A percentile compares a stretch with the other conserved stretches of the same genome.
These are phyloP conservation scores for Resseliella maxima DNA, from an alignment of 2,888 invertebrate genomes.

Conservation along the genomic window DNA sequence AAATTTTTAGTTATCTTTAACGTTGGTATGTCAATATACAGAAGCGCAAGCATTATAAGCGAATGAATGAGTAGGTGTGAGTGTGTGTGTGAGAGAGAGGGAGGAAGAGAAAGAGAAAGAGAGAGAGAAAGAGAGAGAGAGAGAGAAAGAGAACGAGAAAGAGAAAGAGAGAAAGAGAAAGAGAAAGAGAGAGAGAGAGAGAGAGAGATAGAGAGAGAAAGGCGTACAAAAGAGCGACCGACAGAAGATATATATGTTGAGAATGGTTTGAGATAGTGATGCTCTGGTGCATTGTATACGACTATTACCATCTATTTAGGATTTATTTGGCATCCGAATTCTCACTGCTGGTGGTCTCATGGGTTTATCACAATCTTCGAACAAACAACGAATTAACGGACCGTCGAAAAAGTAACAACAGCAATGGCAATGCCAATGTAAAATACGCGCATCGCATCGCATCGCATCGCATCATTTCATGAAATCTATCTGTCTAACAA, in stretches of 20 bases:
- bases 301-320: constrained; percentile 45
- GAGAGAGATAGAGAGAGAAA: background rate
- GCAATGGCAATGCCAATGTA: background rate
- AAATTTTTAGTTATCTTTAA: background rate
- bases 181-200: background rate
- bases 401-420: background rate
- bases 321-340: constrained; percentile 46
- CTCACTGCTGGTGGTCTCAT: constrained; percentile 47
- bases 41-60: background rate
- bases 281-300: constrained; percentile 39
- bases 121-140: no score
- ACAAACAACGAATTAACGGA: constrained; percentile 13
- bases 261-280: background rate
- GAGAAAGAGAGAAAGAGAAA: no score
- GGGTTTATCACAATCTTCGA: background rate
- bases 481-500: background rate
- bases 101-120: no score
- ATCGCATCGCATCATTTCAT: background rate
- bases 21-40: constrained; percentile 10
- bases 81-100: background rate
- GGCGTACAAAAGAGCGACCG: background rate
- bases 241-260: no score
- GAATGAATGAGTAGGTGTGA: background rate
- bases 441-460: background rate
- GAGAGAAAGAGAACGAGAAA: no score